Evolutionary conservation across 1,140 invertebrate genomes (phyloP).

Genomic region (Diorhabda sublineata): DNA sequence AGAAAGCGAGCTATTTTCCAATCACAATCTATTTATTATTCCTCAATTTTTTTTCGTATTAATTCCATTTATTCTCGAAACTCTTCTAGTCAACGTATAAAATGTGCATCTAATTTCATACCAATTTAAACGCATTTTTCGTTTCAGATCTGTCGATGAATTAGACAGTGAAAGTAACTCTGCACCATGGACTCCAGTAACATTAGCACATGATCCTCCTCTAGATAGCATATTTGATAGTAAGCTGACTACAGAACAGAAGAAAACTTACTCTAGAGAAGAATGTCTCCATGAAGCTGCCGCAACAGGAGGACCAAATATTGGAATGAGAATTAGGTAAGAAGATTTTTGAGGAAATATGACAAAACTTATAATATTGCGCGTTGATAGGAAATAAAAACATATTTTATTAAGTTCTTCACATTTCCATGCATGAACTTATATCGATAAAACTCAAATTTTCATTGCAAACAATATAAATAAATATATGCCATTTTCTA

Average conservation of each 20-base stretch:
- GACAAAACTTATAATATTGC: no score
- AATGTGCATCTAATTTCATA: neutral
- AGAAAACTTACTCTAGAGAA: conserved; percentile 63
- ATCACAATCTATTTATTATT: no score
- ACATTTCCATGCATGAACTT: no score
- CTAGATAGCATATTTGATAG: conserved; percentile 37
- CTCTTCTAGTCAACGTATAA: conserved; percentile 4
- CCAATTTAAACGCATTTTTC: neutral
- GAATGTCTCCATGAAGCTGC: conserved; percentile 68
- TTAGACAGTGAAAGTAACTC: conserved; percentile 42
- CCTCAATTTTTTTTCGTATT: no score
- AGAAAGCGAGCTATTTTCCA: no score
- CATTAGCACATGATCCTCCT: conserved; percentile 35
- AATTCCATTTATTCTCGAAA: neutral
- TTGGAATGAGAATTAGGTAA: conserved; percentile 49
- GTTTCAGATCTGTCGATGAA: conserved; percentile 38
- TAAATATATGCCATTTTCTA: no score
- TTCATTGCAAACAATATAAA: no score
- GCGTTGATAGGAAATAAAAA: no score
- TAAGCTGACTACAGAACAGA: conserved; percentile 40
- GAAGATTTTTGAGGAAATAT: no score
- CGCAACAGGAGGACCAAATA: conserved; percentile 59
- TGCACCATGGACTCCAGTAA: conserved; percentile 39
- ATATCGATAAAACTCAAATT: no score
- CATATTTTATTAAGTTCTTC: no score